These are phyloP conservation scores for Phalanger gymnotis DNA, from an alignment of 2,797 vertebrate species.

Conservation along the genomic window DNA sequence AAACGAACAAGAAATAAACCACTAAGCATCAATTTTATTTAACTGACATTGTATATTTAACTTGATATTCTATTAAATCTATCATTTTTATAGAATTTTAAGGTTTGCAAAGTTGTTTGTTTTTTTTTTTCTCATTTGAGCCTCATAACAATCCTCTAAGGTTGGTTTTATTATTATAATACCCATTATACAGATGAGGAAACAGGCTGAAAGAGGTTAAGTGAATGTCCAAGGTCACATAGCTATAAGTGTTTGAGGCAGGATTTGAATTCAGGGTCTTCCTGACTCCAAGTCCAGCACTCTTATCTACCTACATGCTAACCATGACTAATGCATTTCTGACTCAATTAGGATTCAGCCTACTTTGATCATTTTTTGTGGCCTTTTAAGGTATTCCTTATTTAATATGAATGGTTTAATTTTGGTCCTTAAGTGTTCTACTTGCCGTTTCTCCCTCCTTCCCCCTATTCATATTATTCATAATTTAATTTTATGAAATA, in stretches of 20 bases:
- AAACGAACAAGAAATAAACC: not conserved
- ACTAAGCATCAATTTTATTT: not conserved
- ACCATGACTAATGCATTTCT: not conserved
- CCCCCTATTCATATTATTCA: not conserved
- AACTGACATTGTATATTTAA: not conserved
- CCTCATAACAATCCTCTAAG: not conserved
- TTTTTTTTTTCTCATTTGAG: not conserved
- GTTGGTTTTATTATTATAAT: not conserved
- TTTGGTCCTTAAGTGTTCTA: not conserved
- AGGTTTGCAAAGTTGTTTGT: not conserved
- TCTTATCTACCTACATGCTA: not conserved
- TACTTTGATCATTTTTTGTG: not conserved
- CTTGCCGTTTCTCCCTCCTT: not conserved
- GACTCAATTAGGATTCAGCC: not conserved
- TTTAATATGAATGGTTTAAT: not conserved
- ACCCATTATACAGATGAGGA: not conserved
- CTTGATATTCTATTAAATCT: too few relatives aligned
- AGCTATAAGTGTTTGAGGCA: not conserved
- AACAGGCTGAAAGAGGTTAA: not conserved
- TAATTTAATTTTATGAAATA: not conserved
- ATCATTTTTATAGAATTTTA: not conserved
- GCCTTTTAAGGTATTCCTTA: not conserved
- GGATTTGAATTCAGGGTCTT: not conserved
- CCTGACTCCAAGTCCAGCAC: not conserved
- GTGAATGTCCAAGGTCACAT: not conserved